Conservation (phyloP, 92 coral and sea anemone species). For the Actinostola sp. region DNA sequence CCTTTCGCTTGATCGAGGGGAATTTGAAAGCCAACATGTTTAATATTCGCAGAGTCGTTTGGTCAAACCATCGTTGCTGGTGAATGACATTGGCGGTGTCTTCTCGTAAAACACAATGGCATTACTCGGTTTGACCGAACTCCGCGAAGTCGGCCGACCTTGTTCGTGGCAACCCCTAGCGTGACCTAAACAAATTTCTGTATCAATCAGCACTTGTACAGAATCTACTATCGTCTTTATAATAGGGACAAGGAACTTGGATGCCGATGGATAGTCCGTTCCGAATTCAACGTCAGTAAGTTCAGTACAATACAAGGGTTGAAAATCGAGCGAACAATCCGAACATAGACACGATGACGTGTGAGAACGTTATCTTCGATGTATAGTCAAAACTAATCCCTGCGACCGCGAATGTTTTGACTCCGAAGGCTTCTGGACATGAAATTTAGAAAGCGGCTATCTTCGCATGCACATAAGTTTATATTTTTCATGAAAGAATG, state of each 20-base stretch:
- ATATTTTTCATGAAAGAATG: background rate
- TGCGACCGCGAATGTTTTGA: background rate
- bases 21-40: conserved; percentile 28
- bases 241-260: too few relatives aligned
- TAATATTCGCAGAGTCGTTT: background rate
- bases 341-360: too few relatives aligned
- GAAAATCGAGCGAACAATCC: too few relatives aligned
- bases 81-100: background rate
- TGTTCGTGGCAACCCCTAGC: background rate
- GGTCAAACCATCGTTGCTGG: conserved; percentile 13
- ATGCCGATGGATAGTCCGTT: too few relatives aligned
- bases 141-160: conserved; percentile 19
- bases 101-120: conserved; percentile 6
- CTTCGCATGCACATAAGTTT: too few relatives aligned
- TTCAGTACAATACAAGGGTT: too few relatives aligned
- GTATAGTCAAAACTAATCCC: too few relatives aligned
- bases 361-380: too few relatives aligned
- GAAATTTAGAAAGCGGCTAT: background rate
- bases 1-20: conserved; percentile 35
- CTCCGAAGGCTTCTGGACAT: background rate
- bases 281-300: too few relatives aligned
- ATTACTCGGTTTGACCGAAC: conserved; percentile 3
- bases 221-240: too few relatives aligned
- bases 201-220: background rate
- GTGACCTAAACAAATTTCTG: conserved; percentile 28